Evolutionary conservation across 2,888 invertebrate genomes (phyloP).

Genomic region (Xylocampa areola): DNA sequence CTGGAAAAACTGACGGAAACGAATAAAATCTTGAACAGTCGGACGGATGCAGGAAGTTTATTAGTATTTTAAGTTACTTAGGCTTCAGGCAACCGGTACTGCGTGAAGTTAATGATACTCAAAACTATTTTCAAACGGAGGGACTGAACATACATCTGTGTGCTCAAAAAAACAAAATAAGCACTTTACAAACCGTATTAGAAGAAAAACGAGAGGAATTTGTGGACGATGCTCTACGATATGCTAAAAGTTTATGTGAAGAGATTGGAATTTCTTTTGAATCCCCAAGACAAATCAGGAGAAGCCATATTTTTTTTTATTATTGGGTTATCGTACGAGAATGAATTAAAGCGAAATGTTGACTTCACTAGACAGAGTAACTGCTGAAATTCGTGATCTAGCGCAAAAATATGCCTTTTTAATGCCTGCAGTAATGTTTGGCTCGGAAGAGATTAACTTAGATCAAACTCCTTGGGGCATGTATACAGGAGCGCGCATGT

Average conservation of each 20-base stretch:
- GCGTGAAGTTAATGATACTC: slow-evolving; percentile 1
- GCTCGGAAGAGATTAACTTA: too few relatives aligned
- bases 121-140: background rate
- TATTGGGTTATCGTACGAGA: background rate
- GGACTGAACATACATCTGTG: background rate
- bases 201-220: background rate
- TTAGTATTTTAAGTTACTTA: background rate
- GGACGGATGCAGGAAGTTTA: slow-evolving; percentile 1
- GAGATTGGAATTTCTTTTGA: background rate
- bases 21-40: background rate
- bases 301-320: background rate
- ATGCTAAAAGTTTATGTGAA: background rate
- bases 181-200: background rate
- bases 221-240: background rate
- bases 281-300: background rate
- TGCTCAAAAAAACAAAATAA: background rate
- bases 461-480: too few relatives aligned
- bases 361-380: background rate
- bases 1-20: slow-evolving; percentile 7
- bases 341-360: background rate
- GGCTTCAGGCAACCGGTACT: background rate
- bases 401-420: too few relatives aligned
- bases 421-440: too few relatives aligned
- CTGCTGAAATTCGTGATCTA: too few relatives aligned
- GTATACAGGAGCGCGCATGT: too few relatives aligned